A percentile compares a stretch with the other conserved stretches of the same genome.
Conservation (phyloP, 2,113 vertebrate genomes). For the Mirza zaza region DNA sequence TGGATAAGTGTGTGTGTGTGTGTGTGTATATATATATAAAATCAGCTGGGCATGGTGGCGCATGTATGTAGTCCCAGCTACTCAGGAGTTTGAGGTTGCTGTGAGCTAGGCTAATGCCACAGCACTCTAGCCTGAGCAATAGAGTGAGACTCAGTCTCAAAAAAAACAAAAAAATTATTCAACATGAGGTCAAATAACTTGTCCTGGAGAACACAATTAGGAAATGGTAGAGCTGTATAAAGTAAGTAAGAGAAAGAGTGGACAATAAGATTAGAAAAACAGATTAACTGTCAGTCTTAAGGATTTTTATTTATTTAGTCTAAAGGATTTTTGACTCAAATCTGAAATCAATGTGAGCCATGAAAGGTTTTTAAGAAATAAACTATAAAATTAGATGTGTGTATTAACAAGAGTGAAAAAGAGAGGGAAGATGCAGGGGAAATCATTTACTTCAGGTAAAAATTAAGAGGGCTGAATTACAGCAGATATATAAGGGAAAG, state of each 20-base stretch:
- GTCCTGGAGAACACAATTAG: not conserved
- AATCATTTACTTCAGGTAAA: slow-evolving; percentile 30
- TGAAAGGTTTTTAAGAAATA: slow-evolving; percentile 3
- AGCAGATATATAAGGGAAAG: slow-evolving; percentile 4
- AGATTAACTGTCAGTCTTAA: not conserved
- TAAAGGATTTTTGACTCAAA: not conserved
- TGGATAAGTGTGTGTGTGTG: too few species aligned
- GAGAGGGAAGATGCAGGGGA: not conserved
- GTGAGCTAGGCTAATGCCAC: too few species aligned
- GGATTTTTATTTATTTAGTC: not conserved
- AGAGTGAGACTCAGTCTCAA: too few species aligned
- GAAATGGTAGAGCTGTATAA: not conserved
- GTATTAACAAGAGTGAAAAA: not conserved
- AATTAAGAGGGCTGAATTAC: not conserved
- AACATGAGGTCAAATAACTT: slow-evolving; percentile 1
- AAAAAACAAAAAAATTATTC: not conserved
- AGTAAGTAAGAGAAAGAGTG: not conserved
- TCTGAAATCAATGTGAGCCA: not conserved
- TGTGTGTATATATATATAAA: too few species aligned
- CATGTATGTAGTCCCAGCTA: too few species aligned
- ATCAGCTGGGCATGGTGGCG: too few species aligned
- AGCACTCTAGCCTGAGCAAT: too few species aligned
- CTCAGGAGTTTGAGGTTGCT: too few species aligned
- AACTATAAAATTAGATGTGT: not conserved
- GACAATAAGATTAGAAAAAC: slow-evolving; percentile 1